phyloP scores from a whole-genome alignment of 2,888 invertebrate species.

The Tenthredo livida region DNA sequence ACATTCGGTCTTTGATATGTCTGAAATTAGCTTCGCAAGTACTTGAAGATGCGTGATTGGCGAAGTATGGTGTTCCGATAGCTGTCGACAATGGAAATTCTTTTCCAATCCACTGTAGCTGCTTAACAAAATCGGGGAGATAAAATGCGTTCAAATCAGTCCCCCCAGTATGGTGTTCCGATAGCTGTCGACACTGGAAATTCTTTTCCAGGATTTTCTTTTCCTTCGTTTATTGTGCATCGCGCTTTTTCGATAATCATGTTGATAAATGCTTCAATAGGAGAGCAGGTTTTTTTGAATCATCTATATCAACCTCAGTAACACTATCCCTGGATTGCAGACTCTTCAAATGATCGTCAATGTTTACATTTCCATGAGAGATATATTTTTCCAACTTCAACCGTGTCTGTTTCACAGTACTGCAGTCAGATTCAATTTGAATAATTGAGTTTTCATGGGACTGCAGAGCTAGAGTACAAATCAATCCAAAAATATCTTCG shows the following conservation, averaged over 20 bases:
- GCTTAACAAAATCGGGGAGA: neutral
- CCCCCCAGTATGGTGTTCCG: no score
- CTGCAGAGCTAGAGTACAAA: neutral
- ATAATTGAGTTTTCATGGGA: neutral
- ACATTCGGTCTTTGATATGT: neutral
- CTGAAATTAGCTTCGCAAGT: constrained; percentile 13
- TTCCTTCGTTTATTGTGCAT: neutral
- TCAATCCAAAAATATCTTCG: neutral
- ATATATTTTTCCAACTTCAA: neutral
- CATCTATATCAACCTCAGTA: neutral
- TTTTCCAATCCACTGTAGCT: neutral
- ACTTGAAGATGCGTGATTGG: constrained; percentile 6
- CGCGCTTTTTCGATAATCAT: neutral
- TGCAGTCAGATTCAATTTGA: neutral
- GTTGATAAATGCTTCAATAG: neutral
- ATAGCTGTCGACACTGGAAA: no score
- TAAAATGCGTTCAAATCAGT: no score
- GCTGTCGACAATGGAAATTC: constrained; percentile 12
- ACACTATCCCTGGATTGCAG: neutral
- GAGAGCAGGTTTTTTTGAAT: constrained; percentile 9
- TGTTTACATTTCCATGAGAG: neutral
- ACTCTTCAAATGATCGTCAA: neutral
- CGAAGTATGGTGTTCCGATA: constrained; percentile 1
- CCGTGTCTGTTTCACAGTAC: neutral
- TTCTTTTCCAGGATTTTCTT: no score